phyloP scores from a whole-genome alignment of 2,888 invertebrate genomes.

The Dioctria rufipes region DNA sequence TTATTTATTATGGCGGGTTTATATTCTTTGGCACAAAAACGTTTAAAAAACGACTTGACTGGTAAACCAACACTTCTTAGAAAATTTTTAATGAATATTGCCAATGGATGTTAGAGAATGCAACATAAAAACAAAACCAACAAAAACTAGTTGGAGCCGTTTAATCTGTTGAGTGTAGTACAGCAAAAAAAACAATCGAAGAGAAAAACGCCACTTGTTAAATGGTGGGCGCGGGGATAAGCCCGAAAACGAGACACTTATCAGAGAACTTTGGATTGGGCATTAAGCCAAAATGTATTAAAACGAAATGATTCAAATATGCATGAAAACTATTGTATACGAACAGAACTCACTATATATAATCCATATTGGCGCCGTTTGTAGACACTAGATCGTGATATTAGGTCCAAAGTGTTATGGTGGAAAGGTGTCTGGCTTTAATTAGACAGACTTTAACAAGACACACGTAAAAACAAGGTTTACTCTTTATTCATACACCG shows the following conservation, averaged over 20 bases:
- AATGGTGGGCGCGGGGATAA: background rate
- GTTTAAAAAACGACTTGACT: too few species aligned
- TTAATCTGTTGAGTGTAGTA: background rate
- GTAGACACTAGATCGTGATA: too few species aligned
- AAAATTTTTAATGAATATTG: too few species aligned
- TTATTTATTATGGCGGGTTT: too few species aligned
- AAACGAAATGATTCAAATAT: conserved; percentile 11
- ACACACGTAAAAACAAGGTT: too few species aligned
- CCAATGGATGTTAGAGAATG: too few species aligned
- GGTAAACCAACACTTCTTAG: too few species aligned
- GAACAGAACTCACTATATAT: too few species aligned
- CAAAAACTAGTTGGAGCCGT: background rate
- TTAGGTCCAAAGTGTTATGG: background rate
- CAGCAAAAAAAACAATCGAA: background rate
- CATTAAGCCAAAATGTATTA: conserved; percentile 20
- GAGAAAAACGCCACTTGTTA: conserved; percentile 9
- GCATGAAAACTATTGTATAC: background rate
- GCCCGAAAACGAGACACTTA: background rate
- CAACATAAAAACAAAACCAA: too few species aligned
- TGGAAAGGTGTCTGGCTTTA: background rate
- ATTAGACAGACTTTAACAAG: background rate
- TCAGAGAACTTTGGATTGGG: conserved; percentile 26
- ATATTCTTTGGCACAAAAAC: too few species aligned
- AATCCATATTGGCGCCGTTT: conserved; percentile 18
- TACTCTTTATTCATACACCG: too few species aligned